These are phyloP conservation scores for Ciconia nigra DNA, from an alignment of 2,797 vertebrate species.

Conservation along the genomic window DNA sequence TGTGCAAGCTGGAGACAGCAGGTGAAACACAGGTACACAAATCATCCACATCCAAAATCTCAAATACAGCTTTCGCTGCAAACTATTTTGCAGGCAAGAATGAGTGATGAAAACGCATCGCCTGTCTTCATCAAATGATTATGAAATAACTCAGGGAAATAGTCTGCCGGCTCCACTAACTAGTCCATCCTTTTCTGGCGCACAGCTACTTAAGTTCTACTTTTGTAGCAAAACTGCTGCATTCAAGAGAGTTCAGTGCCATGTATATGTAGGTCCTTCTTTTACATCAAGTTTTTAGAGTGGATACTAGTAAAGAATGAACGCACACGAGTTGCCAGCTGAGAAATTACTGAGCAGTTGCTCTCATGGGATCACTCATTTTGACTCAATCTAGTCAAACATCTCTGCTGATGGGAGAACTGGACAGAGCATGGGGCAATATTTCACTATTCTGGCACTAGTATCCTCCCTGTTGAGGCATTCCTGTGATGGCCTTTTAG, in stretches of 20 bases:
- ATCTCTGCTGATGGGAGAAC: background rate
- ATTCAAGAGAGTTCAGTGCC: background rate
- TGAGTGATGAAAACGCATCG: background rate
- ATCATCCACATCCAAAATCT: background rate
- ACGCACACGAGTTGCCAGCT: background rate
- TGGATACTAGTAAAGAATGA: background rate
- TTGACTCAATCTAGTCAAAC: background rate
- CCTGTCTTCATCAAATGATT: background rate
- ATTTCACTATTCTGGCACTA: background rate
- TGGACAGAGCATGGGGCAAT: background rate
- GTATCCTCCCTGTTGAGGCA: background rate
- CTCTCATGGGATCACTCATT: background rate
- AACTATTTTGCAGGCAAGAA: background rate
- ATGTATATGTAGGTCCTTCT: background rate
- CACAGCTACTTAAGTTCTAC: background rate
- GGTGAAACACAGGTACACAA: background rate
- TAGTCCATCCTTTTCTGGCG: background rate
- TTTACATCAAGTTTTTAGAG: background rate
- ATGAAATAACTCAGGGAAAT: background rate
- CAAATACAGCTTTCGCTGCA: background rate
- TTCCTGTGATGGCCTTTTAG: background rate
- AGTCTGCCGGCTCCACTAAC: background rate
- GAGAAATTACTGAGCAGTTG: background rate
- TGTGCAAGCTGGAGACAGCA: background rate
- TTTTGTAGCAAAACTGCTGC: background rate